Conservation (phyloP, 2,113 vertebrate species). For the Tapirus terrestris region DNA sequence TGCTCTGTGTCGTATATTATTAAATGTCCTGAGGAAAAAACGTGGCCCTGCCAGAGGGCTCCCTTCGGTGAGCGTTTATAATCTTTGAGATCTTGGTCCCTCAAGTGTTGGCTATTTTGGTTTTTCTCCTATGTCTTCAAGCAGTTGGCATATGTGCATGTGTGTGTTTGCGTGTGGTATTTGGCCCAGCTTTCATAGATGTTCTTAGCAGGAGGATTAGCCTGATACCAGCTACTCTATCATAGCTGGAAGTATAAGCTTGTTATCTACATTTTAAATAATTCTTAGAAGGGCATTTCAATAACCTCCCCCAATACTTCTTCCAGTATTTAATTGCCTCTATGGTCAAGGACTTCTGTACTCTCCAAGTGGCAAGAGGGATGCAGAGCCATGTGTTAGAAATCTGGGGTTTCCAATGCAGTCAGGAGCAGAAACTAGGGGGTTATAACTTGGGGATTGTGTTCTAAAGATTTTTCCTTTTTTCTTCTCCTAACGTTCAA, state of each 20-base stretch:
- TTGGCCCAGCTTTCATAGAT: neutral
- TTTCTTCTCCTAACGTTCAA: neutral
- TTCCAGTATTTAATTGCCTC: neutral
- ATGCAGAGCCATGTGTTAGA: neutral
- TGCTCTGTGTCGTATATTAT: neutral
- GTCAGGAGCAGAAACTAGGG: neutral
- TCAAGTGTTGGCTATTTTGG: neutral
- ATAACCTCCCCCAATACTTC: neutral
- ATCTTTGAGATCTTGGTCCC: neutral
- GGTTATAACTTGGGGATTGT: neutral
- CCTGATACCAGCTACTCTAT: neutral
- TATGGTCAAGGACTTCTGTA: neutral
- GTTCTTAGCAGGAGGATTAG: neutral
- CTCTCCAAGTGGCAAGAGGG: neutral
- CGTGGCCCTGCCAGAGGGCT: neutral
- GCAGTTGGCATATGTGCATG: neutral
- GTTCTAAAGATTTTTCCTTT: neutral
- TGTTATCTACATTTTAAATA: neutral
- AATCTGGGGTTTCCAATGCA: neutral
- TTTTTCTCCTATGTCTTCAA: neutral
- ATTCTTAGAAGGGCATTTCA: conserved; percentile 4
- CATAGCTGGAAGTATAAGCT: neutral
- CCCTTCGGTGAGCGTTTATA: neutral
- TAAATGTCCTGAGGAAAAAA: neutral
- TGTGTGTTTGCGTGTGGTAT: neutral